phyloP scores from a whole-genome alignment of 2,113 vertebrate species.

The Balaenoptera acutorostrata region DNA sequence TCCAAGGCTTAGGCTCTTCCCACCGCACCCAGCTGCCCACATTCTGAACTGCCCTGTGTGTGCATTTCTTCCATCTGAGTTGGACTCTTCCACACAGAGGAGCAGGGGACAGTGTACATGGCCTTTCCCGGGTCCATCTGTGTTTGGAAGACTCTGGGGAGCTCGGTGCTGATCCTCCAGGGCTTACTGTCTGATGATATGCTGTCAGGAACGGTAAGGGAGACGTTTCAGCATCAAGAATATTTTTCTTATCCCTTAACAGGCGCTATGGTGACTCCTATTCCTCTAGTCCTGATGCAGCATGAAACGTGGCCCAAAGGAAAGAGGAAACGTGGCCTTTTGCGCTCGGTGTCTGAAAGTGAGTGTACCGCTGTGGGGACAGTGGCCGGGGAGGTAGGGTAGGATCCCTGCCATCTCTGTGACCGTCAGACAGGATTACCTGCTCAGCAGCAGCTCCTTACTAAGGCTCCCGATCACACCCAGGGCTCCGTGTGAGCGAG shows the following conservation, averaged over 20 bases:
- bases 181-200: neutral
- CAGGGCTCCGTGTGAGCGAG: neutral
- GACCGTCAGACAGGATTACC: neutral
- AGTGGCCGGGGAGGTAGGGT: neutral
- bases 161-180: neutral
- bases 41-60: neutral
- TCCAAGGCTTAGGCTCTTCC: neutral
- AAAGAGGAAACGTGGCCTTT: neutral
- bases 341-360: neutral
- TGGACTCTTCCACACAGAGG: neutral
- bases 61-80: neutral
- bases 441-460: neutral
- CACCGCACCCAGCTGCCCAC: neutral
- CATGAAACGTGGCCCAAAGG: neutral
- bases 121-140: neutral
- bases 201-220: neutral
- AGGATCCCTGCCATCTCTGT: neutral
- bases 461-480: neutral
- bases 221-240: neutral
- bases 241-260: neutral
- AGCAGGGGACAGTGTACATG: neutral
- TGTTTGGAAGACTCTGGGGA: neutral
- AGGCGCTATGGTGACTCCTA: neutral
- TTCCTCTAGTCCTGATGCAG: neutral
- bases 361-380: neutral